phyloP scores from a whole-genome alignment of 2,888 invertebrate species.

The Gerris lacustris region DNA sequence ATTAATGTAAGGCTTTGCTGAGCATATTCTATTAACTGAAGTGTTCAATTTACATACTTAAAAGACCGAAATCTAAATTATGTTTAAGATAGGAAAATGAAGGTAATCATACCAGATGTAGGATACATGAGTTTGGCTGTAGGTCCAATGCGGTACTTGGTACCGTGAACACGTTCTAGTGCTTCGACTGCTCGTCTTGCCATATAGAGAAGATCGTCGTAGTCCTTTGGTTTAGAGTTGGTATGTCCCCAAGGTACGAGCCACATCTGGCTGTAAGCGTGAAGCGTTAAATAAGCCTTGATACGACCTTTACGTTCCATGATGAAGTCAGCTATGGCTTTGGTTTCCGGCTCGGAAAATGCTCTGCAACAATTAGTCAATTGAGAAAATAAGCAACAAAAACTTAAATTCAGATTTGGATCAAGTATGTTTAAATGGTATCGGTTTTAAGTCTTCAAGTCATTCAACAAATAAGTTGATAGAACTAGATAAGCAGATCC shows the following conservation, averaged over 20 bases:
- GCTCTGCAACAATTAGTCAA: slow-evolving; percentile 26
- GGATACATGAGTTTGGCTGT: slow-evolving; percentile 30
- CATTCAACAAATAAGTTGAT: too few species aligned
- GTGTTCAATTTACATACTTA: too few species aligned
- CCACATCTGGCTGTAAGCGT: slow-evolving; percentile 49
- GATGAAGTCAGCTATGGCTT: slow-evolving; percentile 37
- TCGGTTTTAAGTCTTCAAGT: too few species aligned
- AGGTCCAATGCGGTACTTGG: slow-evolving; percentile 30
- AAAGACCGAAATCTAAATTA: too few species aligned
- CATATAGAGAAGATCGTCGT: slow-evolving; percentile 33
- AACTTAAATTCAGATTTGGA: too few species aligned
- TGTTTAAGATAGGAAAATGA: too few species aligned
- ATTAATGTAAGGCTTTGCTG: too few species aligned
- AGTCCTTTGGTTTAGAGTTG: slow-evolving; percentile 31
- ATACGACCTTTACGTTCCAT: slow-evolving; percentile 34
- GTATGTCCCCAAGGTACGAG: slow-evolving; percentile 37
- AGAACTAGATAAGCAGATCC: too few species aligned
- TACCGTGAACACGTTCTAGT: slow-evolving; percentile 31
- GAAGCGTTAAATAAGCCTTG: slow-evolving; percentile 45
- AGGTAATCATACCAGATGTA: slow-evolving; percentile 27
- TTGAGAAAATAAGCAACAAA: background rate
- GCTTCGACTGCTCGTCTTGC: slow-evolving; percentile 34
- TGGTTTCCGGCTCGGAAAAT: slow-evolving; percentile 41
- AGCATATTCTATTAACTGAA: too few species aligned
- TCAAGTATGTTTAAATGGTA: too few species aligned